A percentile compares a stretch with the other conserved stretches of the same genome.
phyloP scores from a whole-genome alignment of 2,797 vertebrate species.

The Yasuhikotakia modesta region DNA sequence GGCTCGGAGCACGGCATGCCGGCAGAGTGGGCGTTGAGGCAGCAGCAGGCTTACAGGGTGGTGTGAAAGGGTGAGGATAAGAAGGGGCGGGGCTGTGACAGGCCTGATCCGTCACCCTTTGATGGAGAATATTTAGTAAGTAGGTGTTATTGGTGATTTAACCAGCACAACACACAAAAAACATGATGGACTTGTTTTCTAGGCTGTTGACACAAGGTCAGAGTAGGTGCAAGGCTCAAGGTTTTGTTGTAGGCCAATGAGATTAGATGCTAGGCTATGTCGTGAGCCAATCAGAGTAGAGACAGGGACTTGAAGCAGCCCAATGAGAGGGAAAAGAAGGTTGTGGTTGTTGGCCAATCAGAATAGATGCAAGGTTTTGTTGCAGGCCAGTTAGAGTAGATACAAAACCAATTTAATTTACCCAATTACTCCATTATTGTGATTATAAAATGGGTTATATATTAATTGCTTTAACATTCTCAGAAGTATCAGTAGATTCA shows the following conservation, averaged over 20 bases:
- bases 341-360: too few species aligned
- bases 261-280: too few species aligned
- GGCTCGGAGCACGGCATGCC: conserved; percentile 41
- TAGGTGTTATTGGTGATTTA: conserved; percentile 62
- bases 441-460: background rate
- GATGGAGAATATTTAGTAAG: conserved; percentile 76
- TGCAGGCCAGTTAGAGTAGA: too few species aligned
- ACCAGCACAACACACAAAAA: background rate
- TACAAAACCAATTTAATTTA: too few species aligned
- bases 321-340: too few species aligned
- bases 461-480: background rate
- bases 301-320: too few species aligned
- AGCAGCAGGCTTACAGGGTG: conserved; percentile 42
- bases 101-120: conserved; percentile 65
- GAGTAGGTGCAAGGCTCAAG: too few species aligned
- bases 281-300: too few species aligned
- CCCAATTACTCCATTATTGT: too few species aligned
- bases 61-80: background rate
- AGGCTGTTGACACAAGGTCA: too few species aligned
- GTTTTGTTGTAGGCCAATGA: too few species aligned
- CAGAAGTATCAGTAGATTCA: background rate
- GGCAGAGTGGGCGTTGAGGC: conserved; percentile 50
- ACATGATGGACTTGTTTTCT: background rate
- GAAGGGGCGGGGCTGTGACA: conserved; percentile 13
- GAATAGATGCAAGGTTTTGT: too few species aligned